Evolutionary conservation across 2,888 invertebrate species (phyloP).

Genomic region (Plusia festucae): DNA sequence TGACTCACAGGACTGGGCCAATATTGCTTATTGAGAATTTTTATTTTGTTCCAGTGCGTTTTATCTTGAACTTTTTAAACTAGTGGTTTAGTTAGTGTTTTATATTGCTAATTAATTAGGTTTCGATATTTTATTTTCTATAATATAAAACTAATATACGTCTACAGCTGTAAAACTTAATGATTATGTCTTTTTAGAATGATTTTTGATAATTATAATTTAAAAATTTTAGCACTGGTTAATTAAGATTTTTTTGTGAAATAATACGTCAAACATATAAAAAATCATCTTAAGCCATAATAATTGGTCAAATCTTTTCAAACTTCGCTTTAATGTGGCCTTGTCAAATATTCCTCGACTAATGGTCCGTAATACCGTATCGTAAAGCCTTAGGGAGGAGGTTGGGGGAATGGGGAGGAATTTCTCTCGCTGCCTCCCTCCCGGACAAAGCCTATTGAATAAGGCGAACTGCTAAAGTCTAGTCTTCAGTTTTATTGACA

Average conservation of each 20-base stretch:
- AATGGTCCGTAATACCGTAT: slow-evolving; percentile 66
- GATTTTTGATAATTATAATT: too few relatives aligned
- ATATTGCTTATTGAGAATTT: slow-evolving; percentile 16
- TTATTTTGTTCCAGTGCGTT: not conserved
- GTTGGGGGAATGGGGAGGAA: slow-evolving; percentile 54
- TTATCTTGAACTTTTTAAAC: too few relatives aligned
- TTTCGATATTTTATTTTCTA: too few relatives aligned
- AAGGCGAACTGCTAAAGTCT: slow-evolving; percentile 58
- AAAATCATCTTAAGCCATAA: not conserved
- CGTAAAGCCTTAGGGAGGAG: slow-evolving; percentile 38
- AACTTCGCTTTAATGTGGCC: slow-evolving; percentile 29
- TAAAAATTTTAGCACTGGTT: too few relatives aligned
- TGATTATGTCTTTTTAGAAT: too few relatives aligned
- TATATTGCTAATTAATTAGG: too few relatives aligned
- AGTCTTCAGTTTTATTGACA: slow-evolving; percentile 25
- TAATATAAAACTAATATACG: too few relatives aligned
- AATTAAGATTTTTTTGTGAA: too few relatives aligned
- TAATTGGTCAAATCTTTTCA: slow-evolving; percentile 12
- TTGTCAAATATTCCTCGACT: slow-evolving; percentile 63
- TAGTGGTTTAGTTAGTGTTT: not conserved
- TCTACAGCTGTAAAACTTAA: too few relatives aligned
- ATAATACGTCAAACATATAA: not conserved
- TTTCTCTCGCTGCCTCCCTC: slow-evolving; percentile 51
- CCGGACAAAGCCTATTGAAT: slow-evolving; percentile 68
- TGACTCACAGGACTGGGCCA: not conserved